A percentile compares a stretch with the other conserved stretches of the same genome.
phyloP scores from a whole-genome alignment of 2,888 invertebrate genomes.

The Nasonovia ribisnigri region DNA sequence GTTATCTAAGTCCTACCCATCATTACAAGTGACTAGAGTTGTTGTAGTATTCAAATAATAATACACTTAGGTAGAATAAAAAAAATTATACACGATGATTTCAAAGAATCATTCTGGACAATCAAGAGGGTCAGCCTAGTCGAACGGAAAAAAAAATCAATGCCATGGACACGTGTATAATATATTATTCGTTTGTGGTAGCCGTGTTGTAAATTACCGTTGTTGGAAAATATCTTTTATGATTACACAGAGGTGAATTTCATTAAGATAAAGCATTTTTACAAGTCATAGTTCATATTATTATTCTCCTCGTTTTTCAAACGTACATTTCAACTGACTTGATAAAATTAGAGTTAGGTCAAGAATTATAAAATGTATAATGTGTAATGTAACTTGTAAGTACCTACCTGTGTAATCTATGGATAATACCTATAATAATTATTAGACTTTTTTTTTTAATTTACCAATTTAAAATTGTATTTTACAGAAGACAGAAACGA shows the following conservation, averaged over 20 bases:
- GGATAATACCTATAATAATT: neutral
- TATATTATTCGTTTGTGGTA: conserved; percentile 2
- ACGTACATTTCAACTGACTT: neutral
- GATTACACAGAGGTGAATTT: conserved; percentile 44
- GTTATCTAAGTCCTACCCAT: neutral
- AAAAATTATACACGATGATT: conserved; percentile 39
- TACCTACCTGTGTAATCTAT: neutral
- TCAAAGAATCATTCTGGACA: conserved; percentile 30
- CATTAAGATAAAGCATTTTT: conserved; percentile 42
- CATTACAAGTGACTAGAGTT: neutral
- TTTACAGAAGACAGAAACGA: neutral
- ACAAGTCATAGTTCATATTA: conserved; percentile 48
- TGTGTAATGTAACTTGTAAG: neutral
- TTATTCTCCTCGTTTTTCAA: neutral
- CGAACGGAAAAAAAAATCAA: conserved; percentile 33
- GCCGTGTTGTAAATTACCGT: conserved; percentile 22
- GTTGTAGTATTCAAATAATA: neutral
- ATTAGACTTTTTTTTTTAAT: neutral
- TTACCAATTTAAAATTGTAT: neutral
- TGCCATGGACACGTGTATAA: conserved; percentile 21
- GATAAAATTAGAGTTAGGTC: conserved; percentile 1
- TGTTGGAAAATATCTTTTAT: neutral
- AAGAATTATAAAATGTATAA: neutral
- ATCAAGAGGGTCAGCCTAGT: conserved; percentile 3
- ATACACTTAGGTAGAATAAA: neutral